Conservation (phyloP, 2,797 vertebrate genomes). For the Acipenser transmontanus region DNA sequence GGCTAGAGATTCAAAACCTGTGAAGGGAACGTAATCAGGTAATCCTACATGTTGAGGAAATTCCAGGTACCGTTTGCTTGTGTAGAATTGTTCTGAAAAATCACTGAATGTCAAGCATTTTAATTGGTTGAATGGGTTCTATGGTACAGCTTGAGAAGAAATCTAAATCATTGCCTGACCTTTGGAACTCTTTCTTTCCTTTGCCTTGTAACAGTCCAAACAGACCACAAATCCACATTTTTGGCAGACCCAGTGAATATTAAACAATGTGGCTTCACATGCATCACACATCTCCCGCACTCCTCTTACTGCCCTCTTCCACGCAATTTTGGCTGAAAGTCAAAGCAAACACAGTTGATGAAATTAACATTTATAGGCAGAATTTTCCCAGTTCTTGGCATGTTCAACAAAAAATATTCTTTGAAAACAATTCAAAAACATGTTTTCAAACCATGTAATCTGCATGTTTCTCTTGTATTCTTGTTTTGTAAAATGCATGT, state of each 20-base stretch:
- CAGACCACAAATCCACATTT: constrained; percentile 98
- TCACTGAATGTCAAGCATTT: too few species aligned
- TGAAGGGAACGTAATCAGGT: not conserved
- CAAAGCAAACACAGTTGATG: constrained; percentile 55
- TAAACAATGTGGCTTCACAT: constrained; percentile 96
- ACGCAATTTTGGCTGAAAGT: constrained; percentile 88
- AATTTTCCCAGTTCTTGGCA: constrained; percentile 15
- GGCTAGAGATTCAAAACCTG: constrained; percentile 8
- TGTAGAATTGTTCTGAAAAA: too few species aligned
- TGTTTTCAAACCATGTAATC: too few species aligned
- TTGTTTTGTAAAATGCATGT: too few species aligned
- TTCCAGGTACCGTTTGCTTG: not conserved
- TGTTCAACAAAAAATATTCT: not conserved
- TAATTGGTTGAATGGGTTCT: not conserved
- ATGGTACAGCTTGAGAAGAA: constrained; percentile 16
- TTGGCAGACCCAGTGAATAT: constrained; percentile 98
- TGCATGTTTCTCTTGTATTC: too few species aligned
- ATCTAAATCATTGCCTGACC: constrained; percentile 60
- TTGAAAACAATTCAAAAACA: too few species aligned
- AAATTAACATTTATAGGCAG: constrained; percentile 14
- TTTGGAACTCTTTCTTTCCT: constrained; percentile 92
- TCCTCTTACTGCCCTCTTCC: constrained; percentile 94
- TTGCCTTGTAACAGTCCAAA: constrained; percentile 95
- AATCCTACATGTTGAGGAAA: not conserved
- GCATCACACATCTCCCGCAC: constrained; percentile 98